phyloP scores from a whole-genome alignment of 2,888 invertebrate genomes.

The Chaetoderma sp. region DNA sequence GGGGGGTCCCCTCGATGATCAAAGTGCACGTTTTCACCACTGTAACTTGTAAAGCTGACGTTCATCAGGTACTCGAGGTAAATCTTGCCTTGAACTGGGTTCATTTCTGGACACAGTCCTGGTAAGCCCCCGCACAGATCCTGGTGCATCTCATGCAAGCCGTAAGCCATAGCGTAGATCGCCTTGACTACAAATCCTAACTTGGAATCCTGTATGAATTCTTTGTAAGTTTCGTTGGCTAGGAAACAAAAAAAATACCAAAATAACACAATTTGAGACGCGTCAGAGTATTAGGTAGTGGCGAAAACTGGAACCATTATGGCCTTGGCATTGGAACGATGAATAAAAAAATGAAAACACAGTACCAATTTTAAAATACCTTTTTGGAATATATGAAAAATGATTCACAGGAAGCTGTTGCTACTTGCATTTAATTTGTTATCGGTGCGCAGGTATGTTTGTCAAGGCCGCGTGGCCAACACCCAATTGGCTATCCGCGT shows the following conservation, averaged over 20 bases:
- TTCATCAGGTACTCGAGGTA: slow-evolving; percentile 78
- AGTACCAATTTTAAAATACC: too few relatives aligned
- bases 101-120: slow-evolving; percentile 76
- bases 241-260: slow-evolving; percentile 27
- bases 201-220: slow-evolving; percentile 81
- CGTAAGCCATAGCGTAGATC: slow-evolving; percentile 81
- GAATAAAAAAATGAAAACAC: not conserved
- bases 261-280: slow-evolving; percentile 40
- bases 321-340: not conserved
- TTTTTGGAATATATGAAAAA: too few relatives aligned
- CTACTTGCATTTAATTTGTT: too few relatives aligned
- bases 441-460: too few relatives aligned
- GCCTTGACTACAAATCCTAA: slow-evolving; percentile 84
- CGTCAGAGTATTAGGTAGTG: too few relatives aligned
- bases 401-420: too few relatives aligned
- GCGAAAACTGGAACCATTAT: too few relatives aligned
- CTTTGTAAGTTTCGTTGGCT: slow-evolving; percentile 75
- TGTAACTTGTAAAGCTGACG: slow-evolving; percentile 76
- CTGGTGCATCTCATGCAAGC: slow-evolving; percentile 79
- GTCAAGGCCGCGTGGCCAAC: too few relatives aligned
- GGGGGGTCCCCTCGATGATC: slow-evolving; percentile 83
- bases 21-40: slow-evolving; percentile 78
- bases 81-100: slow-evolving; percentile 80
- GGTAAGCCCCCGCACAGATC: slow-evolving; percentile 73
- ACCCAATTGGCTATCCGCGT: too few relatives aligned